These are phyloP conservation scores for Perca schrenkii DNA, from an alignment of 2,113 vertebrate species.

Conservation along the genomic window DNA sequence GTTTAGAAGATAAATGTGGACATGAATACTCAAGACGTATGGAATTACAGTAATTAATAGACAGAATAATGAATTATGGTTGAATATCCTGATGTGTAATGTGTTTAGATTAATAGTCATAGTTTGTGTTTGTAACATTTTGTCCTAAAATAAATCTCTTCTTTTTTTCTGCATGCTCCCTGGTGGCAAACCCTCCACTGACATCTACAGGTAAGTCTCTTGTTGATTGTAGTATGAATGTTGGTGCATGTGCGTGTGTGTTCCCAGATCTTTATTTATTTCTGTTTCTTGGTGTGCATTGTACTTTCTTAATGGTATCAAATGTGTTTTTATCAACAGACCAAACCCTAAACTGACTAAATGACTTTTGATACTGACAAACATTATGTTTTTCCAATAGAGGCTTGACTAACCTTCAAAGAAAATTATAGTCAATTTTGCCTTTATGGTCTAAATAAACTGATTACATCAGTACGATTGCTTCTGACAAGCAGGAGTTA, in stretches of 20 bases:
- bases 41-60: constrained; percentile 32
- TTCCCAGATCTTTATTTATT: not conserved
- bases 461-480: constrained; percentile 32
- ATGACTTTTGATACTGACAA: constrained; percentile 12
- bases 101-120: constrained; percentile 20
- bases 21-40: not conserved
- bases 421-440: constrained; percentile 21
- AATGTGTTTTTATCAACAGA: constrained; percentile 8
- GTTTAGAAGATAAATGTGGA: constrained; percentile 28
- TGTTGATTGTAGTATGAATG: constrained; percentile 1
- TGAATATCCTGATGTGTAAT: not conserved
- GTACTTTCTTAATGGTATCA: not conserved
- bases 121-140: constrained; percentile 8
- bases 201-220: constrained; percentile 71
- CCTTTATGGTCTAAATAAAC: constrained; percentile 1
- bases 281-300: not conserved
- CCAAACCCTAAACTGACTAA: constrained; percentile 5
- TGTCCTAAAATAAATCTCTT: constrained; percentile 37
- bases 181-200: constrained; percentile 19
- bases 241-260: not conserved
- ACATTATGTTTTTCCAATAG: not conserved
- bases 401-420: not conserved
- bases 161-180: constrained; percentile 30
- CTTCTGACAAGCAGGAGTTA: constrained; percentile 44
- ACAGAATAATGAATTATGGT: constrained; percentile 8